Conservation (phyloP, 2,797 vertebrate species). For the Acanthopagrus latus region DNA sequence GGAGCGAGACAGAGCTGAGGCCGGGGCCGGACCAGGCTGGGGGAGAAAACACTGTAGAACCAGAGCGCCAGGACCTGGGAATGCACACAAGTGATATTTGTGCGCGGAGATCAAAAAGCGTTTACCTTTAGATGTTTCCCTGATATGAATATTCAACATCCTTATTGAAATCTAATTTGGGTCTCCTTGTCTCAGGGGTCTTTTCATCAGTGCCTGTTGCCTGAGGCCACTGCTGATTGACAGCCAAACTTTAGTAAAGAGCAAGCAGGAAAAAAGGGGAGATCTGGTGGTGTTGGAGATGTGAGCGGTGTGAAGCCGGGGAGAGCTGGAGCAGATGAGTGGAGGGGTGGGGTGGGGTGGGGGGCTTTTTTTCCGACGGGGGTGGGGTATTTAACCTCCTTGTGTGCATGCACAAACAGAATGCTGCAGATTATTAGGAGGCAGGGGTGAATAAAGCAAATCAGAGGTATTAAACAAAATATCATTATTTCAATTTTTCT, state of each 20-base stretch:
- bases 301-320: constrained; percentile 77
- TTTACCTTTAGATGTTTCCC: constrained; percentile 97
- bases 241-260: constrained; percentile 92
- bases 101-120: constrained; percentile 88
- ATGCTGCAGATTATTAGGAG: constrained; percentile 61
- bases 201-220: constrained; percentile 99
- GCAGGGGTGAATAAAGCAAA: constrained; percentile 23
- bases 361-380: not conserved
- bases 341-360: constrained; percentile 53
- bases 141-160: constrained; percentile 97
- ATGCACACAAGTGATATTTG: constrained; percentile 91
- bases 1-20: constrained; percentile 76
- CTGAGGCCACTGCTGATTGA: constrained; percentile 95
- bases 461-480: constrained; percentile 5
- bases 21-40: constrained; percentile 79
- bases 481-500: constrained; percentile 3
- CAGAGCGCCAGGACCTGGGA: constrained; percentile 85
- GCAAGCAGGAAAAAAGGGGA: constrained; percentile 78
- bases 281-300: constrained; percentile 81
- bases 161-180: constrained; percentile 99
- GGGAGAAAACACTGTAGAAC: constrained; percentile 81
- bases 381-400: constrained; percentile 76
- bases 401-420: constrained; percentile 78
- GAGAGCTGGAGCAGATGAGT: constrained; percentile 80
- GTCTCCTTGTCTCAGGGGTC: constrained; percentile 96